Evolutionary conservation across 1,140 invertebrate genomes (phyloP).

Genomic region (Paralvinella palmiformis): DNA sequence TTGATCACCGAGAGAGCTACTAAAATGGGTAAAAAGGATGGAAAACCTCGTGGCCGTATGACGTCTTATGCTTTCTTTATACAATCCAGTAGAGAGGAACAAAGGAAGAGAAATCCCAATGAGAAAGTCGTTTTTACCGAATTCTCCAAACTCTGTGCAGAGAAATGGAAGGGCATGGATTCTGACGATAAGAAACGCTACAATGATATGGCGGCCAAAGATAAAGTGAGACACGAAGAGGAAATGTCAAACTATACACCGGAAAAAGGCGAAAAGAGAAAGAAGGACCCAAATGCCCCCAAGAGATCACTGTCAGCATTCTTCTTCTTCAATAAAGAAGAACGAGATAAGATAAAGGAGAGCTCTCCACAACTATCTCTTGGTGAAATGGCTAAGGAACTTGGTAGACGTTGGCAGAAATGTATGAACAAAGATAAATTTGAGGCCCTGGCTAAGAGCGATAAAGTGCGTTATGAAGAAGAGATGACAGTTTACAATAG

Average conservation of each 20-base stretch:
- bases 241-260: slow-evolving; percentile 96
- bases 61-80: slow-evolving; percentile 99
- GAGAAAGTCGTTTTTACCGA: slow-evolving; percentile 98
- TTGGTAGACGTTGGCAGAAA: slow-evolving; percentile 91
- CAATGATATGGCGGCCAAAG: slow-evolving; percentile 97
- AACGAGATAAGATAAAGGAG: slow-evolving; percentile 86
- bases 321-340: slow-evolving; percentile 99
- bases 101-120: slow-evolving; percentile 98
- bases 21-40: slow-evolving; percentile 51
- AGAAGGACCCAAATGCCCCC: slow-evolving; percentile 98
- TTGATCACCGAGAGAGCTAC: too few species aligned
- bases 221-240: slow-evolving; percentile 90
- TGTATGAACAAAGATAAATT: slow-evolving; percentile 80
- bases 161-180: slow-evolving; percentile 99
- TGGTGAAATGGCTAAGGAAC: slow-evolving; percentile 95
- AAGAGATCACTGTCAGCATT: slow-evolving; percentile 98
- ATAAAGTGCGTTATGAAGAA: slow-evolving; percentile 93
- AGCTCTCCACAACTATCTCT: slow-evolving; percentile 89
- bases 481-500: too few species aligned
- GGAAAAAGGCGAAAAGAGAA: slow-evolving; percentile 76
- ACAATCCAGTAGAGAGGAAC: slow-evolving; percentile 91
- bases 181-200: slow-evolving; percentile 98
- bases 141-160: slow-evolving; percentile 97
- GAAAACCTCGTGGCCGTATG: slow-evolving; percentile 93
- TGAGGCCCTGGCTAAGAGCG: slow-evolving; percentile 85